These are phyloP conservation scores for Hyalella azteca DNA, from an alignment of 2,888 invertebrate species.

Conservation along the genomic window DNA sequence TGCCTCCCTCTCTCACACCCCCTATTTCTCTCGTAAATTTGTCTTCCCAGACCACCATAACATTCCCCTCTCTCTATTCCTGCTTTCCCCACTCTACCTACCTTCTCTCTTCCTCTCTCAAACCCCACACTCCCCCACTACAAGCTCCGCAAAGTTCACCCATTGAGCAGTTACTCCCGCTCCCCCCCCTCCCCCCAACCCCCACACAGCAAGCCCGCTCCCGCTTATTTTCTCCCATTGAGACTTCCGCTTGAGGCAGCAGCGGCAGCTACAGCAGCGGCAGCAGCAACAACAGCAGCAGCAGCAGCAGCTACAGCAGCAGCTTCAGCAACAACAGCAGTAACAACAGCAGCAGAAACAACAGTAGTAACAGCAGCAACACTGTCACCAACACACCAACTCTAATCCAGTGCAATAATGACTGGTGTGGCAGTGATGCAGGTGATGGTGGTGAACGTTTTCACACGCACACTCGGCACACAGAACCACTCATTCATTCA, in stretches of 20 bases:
- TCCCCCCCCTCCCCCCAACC: slow-evolving; percentile 15
- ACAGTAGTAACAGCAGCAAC: no score
- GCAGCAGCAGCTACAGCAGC: no score
- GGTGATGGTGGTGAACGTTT: no score
- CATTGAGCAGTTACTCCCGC: neutral
- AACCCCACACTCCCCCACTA: neutral
- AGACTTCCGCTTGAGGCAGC: neutral
- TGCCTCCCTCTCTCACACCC: neutral
- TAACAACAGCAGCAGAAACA: no score
- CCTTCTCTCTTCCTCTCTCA: neutral
- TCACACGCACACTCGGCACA: no score
- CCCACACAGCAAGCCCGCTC: neutral
- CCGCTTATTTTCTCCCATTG: slow-evolving; percentile 29
- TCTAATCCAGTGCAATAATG: no score
- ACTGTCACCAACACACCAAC: no score
- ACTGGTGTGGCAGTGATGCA: no score
- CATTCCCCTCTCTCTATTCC: neutral
- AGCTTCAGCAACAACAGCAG: no score
- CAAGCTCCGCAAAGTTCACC: neutral
- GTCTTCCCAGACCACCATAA: neutral
- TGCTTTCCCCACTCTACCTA: neutral
- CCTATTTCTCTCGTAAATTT: neutral
- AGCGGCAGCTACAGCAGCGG: slow-evolving; percentile 21
- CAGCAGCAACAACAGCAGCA: no score
- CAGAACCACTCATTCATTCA: no score